Conservation (phyloP, 2,888 invertebrate genomes). For the Steinernema carpocapsae region DNA sequence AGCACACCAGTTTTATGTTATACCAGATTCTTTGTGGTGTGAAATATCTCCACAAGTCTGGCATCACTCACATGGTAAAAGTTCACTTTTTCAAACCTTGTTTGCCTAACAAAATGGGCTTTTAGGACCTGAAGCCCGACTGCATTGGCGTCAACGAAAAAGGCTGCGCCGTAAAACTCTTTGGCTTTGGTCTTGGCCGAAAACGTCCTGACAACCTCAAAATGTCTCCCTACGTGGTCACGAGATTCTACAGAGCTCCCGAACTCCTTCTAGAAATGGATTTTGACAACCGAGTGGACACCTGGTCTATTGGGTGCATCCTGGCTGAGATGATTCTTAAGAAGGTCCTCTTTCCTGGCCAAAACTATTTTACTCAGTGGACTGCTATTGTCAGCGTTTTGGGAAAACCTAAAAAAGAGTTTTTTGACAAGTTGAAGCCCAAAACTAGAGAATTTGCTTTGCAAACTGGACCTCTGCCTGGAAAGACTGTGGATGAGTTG, state of each 20-base stretch:
- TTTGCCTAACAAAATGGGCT: background rate
- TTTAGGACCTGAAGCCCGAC: slow-evolving; percentile 29
- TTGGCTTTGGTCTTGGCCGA: background rate
- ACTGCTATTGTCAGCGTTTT: background rate
- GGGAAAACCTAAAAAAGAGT: background rate
- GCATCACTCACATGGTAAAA: slow-evolving; percentile 17
- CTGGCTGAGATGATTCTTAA: slow-evolving; percentile 6
- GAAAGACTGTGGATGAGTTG: background rate
- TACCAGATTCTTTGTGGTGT: slow-evolving; percentile 28
- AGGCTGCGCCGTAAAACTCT: slow-evolving; percentile 14
- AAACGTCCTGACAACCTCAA: background rate
- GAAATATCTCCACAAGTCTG: slow-evolving; percentile 19
- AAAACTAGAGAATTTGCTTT: slow-evolving; percentile 3
- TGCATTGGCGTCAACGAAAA: slow-evolving; percentile 10
- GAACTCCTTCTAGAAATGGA: slow-evolving; percentile 7
- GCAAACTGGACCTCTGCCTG: background rate
- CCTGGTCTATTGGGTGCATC: slow-evolving; percentile 3
- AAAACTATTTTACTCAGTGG: slow-evolving; percentile 19
- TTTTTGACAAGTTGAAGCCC: background rate
- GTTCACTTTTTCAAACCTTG: background rate
- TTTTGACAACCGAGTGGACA: slow-evolving; percentile 3
- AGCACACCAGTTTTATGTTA: slow-evolving; percentile 7
- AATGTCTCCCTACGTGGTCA: slow-evolving; percentile 21
- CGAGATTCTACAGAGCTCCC: slow-evolving; percentile 20
- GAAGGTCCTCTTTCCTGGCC: slow-evolving; percentile 7